Percentiles rank a stretch among this genome's conserved stretches.
These are phyloP conservation scores for Astyanax mexicanus DNA, from an alignment of 2,797 vertebrate genomes.

Conservation along the genomic window DNA sequence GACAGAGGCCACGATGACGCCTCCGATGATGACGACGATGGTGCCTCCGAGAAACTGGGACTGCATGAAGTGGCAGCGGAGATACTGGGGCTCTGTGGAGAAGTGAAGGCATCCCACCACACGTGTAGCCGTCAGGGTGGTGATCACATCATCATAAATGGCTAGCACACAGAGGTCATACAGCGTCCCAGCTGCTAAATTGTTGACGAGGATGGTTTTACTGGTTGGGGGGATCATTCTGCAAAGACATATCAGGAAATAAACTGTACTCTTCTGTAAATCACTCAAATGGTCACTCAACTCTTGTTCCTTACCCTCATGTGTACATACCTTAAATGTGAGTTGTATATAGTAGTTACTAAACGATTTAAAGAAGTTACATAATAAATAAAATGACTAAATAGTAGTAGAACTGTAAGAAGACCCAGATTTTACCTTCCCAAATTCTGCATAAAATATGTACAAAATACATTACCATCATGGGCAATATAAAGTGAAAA, in stretches of 20 bases:
- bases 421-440: no score
- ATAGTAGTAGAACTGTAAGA: no score
- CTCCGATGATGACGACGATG: slow-evolving; percentile 98
- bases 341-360: not conserved
- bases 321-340: not conserved
- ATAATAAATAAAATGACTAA: no score
- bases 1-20: slow-evolving; percentile 96
- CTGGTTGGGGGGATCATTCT: slow-evolving; percentile 99
- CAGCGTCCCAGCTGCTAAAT: slow-evolving; percentile 90
- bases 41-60: slow-evolving; percentile 98
- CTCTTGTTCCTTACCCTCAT: not conserved
- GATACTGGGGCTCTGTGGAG: slow-evolving; percentile 94
- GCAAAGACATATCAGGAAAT: slow-evolving; percentile 44
- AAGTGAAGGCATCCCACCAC: slow-evolving; percentile 96
- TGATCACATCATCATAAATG: slow-evolving; percentile 97
- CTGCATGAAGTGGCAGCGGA: slow-evolving; percentile 99
- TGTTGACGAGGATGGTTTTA: slow-evolving; percentile 96
- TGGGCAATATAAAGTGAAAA: no score
- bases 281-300: not conserved
- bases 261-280: slow-evolving; percentile 1
- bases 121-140: slow-evolving; percentile 92
- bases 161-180: slow-evolving; percentile 97
- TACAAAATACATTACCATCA: no score
- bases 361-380: not conserved
- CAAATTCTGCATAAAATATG: no score